Percentiles rank a stretch among this genome's conserved stretches.
phyloP scores from a whole-genome alignment of 2,888 invertebrate genomes.

The Matsumyia berberina region DNA sequence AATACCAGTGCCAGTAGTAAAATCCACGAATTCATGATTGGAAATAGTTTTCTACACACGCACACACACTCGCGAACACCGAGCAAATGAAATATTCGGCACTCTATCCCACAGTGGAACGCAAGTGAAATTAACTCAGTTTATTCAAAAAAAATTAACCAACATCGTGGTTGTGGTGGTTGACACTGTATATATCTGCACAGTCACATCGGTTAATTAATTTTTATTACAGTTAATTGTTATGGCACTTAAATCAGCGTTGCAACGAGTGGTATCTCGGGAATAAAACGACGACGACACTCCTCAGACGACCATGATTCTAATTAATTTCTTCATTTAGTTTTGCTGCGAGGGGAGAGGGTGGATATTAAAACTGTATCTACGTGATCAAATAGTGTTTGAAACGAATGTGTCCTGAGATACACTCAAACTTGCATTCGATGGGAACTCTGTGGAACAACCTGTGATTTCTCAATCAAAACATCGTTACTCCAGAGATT shows the following conservation, averaged over 20 bases:
- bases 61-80: background rate
- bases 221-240: slow-evolving; percentile 76
- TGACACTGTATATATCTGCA: slow-evolving; percentile 16
- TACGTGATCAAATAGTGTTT: slow-evolving; percentile 14
- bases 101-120: slow-evolving; percentile 28
- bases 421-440: background rate
- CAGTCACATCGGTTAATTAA: slow-evolving; percentile 74
- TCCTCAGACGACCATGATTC: slow-evolving; percentile 33
- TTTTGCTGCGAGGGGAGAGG: background rate
- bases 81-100: too few species aligned
- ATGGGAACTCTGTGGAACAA: background rate
- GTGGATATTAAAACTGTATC: slow-evolving; percentile 20
- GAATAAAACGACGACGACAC: slow-evolving; percentile 21
- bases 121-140: slow-evolving; percentile 43
- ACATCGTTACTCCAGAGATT: slow-evolving; percentile 22
- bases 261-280: slow-evolving; percentile 29
- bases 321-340: slow-evolving; percentile 56
- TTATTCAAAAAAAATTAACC: slow-evolving; percentile 63
- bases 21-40: slow-evolving; percentile 70
- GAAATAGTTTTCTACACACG: slow-evolving; percentile 13
- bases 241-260: slow-evolving; percentile 76
- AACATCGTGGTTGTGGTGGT: slow-evolving; percentile 30
- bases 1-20: slow-evolving; percentile 36
- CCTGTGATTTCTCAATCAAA: slow-evolving; percentile 65
- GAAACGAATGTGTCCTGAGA: slow-evolving; percentile 4